Base-by-base conservation (phyloP, 2,113 vertebrate genomes). In the Lontra canadensis region DNA sequence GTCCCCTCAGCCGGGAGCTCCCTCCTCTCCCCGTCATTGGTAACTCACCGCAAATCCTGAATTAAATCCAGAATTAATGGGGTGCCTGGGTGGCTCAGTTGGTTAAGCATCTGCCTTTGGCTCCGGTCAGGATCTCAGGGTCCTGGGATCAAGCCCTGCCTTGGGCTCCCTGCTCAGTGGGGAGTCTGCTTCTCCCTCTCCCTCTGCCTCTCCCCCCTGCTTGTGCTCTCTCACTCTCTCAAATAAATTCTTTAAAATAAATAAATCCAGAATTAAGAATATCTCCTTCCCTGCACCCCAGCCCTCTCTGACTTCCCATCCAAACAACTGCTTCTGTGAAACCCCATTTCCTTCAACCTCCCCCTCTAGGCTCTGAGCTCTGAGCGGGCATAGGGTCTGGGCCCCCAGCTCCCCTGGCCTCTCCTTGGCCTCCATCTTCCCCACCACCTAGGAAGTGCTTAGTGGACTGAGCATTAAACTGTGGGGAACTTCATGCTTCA, bases 351-450 rank as follows among this genome's bases (percentile, higher is more conserved):
- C 44, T 67, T 59, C 12, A 18, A 1, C 39, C 83, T 36, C 25
- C 7, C 14, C 2, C 20, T 4, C 39, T 7, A 69, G 79, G 52
- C 63, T 69, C 74, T 29, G 65, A 67, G 25, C 25, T 42, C 63
- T 61, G 18, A 11, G 74, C 9, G 13, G 88, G 36, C 6, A 0
- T 25, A 7, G 76, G 25, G 80, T 7, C 78, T 10, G 52, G 31
- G 83, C 1, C 80, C 57, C 2, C 11, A 17, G 29, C 15, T 61
- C 39, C 44, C 49, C 67, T 39, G 7, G 0, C 31, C 57, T 52
- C 1, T 0, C 49, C 26, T 4, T 49, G 7, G 3, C 20, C 34
- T 17, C n/a, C 9, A 20, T 73, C 52, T 71, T 55, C 1, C 0
- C 31, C 7, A n/a, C 34, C 8, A 59, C 61, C 81, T 74, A 3